Percentiles rank a stretch among this genome's conserved stretches.
These are phyloP conservation scores for Lycaena phlaeas DNA, from an alignment of 2,888 invertebrate species.

Conservation along the genomic window DNA sequence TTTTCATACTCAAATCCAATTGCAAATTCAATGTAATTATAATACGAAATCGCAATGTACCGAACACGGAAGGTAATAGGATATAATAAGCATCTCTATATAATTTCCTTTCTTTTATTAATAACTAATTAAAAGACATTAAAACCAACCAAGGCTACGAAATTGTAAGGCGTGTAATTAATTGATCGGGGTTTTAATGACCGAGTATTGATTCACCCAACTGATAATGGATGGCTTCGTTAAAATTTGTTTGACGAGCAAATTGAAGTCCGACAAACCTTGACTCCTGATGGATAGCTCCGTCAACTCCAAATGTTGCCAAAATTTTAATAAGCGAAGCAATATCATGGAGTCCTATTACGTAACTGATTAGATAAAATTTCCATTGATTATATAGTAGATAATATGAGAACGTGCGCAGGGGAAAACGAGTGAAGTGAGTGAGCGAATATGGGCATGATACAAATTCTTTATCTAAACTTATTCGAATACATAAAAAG, in stretches of 20 bases:
- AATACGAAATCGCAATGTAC: no score
- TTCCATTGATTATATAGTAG: no score
- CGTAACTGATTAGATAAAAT: constrained; percentile 1
- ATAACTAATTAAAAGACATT: constrained; percentile 3
- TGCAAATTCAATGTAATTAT: no score
- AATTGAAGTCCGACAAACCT: constrained; percentile 27
- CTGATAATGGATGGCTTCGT: constrained; percentile 33
- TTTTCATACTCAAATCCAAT: no score
- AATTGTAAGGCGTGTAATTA: constrained; percentile 25
- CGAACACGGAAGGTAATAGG: no score
- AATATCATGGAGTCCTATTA: neutral
- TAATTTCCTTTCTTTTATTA: no score
- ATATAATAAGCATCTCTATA: no score
- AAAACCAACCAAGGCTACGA: constrained; percentile 2
- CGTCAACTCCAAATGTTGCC: constrained; percentile 24
- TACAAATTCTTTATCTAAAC: no score
- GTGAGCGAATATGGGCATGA: no score
- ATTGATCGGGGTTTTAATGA: constrained; percentile 31
- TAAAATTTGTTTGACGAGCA: constrained; percentile 34
- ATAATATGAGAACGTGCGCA: no score
- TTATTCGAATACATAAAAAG: no score
- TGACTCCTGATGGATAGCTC: constrained; percentile 14
- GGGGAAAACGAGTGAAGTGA: no score
- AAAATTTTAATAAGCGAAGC: constrained; percentile 5
- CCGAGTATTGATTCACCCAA: constrained; percentile 17